Percentiles rank a stretch among this genome's conserved stretches.
These are phyloP conservation scores for Holothuria scabra DNA, from an alignment of 53 echinoderm and acorn worm genomes.

Conservation along the genomic window DNA sequence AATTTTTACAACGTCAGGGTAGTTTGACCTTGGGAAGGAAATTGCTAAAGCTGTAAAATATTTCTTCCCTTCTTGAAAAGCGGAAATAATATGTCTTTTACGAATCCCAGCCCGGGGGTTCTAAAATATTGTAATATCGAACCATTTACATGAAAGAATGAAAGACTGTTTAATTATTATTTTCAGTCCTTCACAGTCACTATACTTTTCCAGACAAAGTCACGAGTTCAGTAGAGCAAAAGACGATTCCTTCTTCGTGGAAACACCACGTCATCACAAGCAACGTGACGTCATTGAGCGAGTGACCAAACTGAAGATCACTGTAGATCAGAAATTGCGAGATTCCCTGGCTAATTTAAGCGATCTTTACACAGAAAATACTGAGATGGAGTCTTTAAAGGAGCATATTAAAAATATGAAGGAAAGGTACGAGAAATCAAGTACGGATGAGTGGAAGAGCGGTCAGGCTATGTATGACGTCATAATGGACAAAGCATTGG, in stretches of 20 bases:
- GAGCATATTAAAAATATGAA: constrained; percentile 36
- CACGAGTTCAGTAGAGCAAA: constrained; percentile 9
- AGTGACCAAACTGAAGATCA: constrained; percentile 40
- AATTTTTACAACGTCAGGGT: no score
- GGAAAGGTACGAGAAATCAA: constrained; percentile 33
- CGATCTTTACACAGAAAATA: constrained; percentile 5
- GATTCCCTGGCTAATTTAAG: constrained; percentile 34
- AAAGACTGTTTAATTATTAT: no score
- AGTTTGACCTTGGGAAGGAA: no score
- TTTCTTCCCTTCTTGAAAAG: no score
- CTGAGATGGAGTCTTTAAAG: not conserved
- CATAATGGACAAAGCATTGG: constrained; percentile 56
- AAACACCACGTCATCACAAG: not conserved
- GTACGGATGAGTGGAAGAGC: constrained; percentile 24
- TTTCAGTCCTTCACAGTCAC: no score
- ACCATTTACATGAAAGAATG: no score
- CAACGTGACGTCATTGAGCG: constrained; percentile 25
- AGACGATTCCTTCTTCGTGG: constrained; percentile 3
- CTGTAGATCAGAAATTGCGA: constrained; percentile 29
- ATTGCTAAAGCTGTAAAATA: no score
- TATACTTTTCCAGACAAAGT: not conserved
- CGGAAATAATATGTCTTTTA: no score
- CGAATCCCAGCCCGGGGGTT: no score
- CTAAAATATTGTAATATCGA: no score
- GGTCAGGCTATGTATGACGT: constrained; percentile 40